Evolutionary conservation across 2,888 invertebrate species (phyloP).

Genomic region (Eucera pruinosa): DNA sequence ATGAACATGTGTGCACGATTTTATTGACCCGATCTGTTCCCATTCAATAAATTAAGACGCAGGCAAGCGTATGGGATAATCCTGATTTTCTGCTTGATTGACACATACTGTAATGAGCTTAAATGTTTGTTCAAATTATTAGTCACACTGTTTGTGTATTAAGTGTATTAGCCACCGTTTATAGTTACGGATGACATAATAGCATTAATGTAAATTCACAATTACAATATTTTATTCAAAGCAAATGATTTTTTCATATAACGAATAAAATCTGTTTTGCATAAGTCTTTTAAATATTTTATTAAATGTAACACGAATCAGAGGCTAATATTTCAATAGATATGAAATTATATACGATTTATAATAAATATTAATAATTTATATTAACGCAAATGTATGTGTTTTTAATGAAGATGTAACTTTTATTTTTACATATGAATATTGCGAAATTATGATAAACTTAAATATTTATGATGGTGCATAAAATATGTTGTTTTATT

Average conservation of each 20-base stretch:
- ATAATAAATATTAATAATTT: no score
- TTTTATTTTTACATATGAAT: no score
- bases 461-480: no score
- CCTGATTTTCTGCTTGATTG: slow-evolving; percentile 31
- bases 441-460: no score
- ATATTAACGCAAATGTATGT: no score
- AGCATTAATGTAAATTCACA: background rate
- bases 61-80: slow-evolving; percentile 18
- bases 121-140: slow-evolving; percentile 9
- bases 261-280: no score
- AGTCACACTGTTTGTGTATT: slow-evolving; percentile 1
- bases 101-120: slow-evolving; percentile 9
- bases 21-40: slow-evolving; percentile 23
- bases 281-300: no score
- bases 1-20: background rate
- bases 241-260: no score
- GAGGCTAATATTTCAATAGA: background rate
- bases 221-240: background rate
- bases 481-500: no score
- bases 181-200: background rate
- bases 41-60: slow-evolving; percentile 37
- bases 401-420: no score
- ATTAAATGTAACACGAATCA: background rate
- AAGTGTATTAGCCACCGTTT: slow-evolving; percentile 4
- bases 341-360: no score